A percentile compares a stretch with the other conserved stretches of the same genome.
Conservation (phyloP, 2,888 invertebrate genomes). For the Microplitis manilae region DNA sequence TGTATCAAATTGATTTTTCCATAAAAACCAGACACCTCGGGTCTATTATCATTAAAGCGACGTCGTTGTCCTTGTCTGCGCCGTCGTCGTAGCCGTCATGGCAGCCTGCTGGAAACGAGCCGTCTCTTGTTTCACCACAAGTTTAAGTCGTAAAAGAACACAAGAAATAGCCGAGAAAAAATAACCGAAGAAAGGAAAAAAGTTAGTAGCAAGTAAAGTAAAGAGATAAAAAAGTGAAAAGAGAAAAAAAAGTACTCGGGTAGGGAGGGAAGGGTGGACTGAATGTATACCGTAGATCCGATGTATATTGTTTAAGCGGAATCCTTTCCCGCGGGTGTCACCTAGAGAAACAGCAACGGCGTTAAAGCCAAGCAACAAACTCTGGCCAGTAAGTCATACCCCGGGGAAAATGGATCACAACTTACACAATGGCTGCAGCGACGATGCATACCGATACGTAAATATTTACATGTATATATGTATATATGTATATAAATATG, state of each 20-base stretch:
- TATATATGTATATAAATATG: background rate
- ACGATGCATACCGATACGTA: slow-evolving; percentile 34
- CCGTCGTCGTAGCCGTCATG: background rate
- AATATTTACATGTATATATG: background rate
- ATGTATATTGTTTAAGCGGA: slow-evolving; percentile 39
- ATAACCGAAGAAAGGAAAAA: slow-evolving; percentile 13
- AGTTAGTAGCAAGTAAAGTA: background rate
- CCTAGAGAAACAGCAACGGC: slow-evolving; percentile 39
- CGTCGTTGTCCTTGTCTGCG: background rate
- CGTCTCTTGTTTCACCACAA: slow-evolving; percentile 30
- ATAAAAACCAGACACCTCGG: slow-evolving; percentile 29
- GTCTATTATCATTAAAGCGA: slow-evolving; percentile 32
- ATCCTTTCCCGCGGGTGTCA: slow-evolving; percentile 44
- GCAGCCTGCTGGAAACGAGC: slow-evolving; percentile 3
- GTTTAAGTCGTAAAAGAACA: slow-evolving; percentile 15
- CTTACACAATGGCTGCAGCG: slow-evolving; percentile 34
- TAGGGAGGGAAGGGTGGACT: slow-evolving; percentile 10
- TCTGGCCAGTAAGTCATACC: background rate
- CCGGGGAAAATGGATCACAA: slow-evolving; percentile 37
- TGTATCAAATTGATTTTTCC: slow-evolving; percentile 17
- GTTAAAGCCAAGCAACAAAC: slow-evolving; percentile 17
- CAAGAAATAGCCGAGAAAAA: background rate
- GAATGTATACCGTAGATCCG: background rate
- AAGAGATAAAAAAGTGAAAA: slow-evolving; percentile 2
- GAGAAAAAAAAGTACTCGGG: background rate